Conservation (phyloP, 2,113 vertebrate genomes). For the Pteropus alecto region DNA sequence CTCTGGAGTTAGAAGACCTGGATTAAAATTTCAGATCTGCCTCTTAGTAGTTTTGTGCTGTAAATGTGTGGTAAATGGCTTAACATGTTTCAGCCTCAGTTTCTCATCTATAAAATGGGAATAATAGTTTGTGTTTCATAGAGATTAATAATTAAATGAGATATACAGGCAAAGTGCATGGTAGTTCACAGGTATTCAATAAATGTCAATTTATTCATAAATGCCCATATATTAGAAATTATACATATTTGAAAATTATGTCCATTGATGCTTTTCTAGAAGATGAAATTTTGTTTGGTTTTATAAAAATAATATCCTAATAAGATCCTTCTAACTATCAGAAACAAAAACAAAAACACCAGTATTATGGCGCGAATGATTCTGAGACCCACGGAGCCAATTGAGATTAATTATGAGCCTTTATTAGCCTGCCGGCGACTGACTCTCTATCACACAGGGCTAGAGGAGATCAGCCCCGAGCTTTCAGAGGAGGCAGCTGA, state of each 20-base stretch:
- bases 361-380: neutral
- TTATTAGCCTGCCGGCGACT: no score
- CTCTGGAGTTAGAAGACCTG: neutral
- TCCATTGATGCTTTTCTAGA: neutral
- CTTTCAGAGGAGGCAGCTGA: no score
- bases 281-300: neutral
- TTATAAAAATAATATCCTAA: neutral
- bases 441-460: no score
- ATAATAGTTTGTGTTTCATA: neutral
- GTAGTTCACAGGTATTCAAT: neutral
- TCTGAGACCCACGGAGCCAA: no score
- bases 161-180: neutral
- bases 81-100: neutral
- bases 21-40: neutral
- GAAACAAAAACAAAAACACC: neutral
- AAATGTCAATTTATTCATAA: neutral
- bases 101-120: constrained; percentile 3
- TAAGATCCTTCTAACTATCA: neutral
- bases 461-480: no score
- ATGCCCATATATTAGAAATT: neutral
- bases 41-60: neutral
- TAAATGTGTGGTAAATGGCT: neutral
- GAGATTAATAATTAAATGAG: neutral
- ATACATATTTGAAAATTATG: neutral
- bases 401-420: no score